Evolutionary conservation across 1,140 invertebrate species (phyloP), one percentile per base, ranked within the genome.

Genomic region (Drosophila cardini): DNA sequence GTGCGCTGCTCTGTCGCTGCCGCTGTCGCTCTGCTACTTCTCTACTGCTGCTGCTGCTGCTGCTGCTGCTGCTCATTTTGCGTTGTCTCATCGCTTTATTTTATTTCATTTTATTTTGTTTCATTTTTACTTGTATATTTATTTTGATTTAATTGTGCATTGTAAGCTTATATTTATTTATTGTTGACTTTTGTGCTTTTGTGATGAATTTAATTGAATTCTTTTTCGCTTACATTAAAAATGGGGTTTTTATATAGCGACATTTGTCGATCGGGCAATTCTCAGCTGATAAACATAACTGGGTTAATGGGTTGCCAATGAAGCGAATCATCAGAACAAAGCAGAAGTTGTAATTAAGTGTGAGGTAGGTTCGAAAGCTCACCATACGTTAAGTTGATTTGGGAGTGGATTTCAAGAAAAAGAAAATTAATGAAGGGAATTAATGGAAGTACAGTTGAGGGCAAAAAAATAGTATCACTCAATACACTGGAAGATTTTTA

Each of bases 141-240:
- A 79, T 80, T 85, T 80, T 77, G 69, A 68, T 76, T 80, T 85
- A 85, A 84, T 84, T 85, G 76, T 83, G 72, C 80, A 72, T 79
- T 83, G 72, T 76, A 58, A 40, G 68, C 80, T 62, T 21, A 58
- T 80, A 65, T 65, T 72, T 68, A 72, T 84, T 72, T 83, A 76
- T 84, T 82, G 70, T 82, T 78, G 72, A 82, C 74, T 82, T 76
- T 71, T 72, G 53, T 52, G 45, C 65, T 73, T 70, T 67, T 83
- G 52, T 71, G 78, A 72, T 83, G 15, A 67, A 65, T 79, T 83
- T 76, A 79, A 83, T 74, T 80, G 38, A 74, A 60, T 52, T 71
- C 21, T 84, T 68, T 55, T 55, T 67, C 62, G 56, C 62, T 65
- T 70, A 38, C 71, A 70, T 77, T 62, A 73, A 46, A 78, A 72